Conservation (phyloP, 1,140 invertebrate genomes). For the Drosophila nannoptera region DNA sequence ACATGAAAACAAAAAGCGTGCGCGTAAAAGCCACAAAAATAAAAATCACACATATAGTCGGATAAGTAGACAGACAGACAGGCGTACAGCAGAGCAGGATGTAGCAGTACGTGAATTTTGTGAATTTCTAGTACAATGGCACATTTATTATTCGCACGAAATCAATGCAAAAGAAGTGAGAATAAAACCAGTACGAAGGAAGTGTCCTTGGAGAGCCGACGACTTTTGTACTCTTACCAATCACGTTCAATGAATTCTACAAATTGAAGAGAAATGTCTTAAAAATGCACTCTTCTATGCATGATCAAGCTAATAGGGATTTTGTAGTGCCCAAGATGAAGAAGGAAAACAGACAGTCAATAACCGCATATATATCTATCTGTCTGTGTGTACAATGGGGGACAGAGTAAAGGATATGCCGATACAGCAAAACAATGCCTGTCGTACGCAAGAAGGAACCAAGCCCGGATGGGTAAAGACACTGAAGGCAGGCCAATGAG, state of each 20-base stretch:
- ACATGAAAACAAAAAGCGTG: constrained; percentile 74
- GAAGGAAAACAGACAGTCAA: constrained; percentile 4
- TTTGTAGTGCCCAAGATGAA: constrained; percentile 2
- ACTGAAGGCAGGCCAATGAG: constrained; percentile 55
- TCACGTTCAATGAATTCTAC: neutral
- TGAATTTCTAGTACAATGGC: constrained; percentile 75
- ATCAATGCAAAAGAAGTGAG: constrained; percentile 59
- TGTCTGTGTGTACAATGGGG: constrained; percentile 34
- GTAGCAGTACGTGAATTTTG: constrained; percentile 70
- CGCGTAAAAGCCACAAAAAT: constrained; percentile 76
- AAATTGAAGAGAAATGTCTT: too few species aligned
- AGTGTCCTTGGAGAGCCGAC: neutral
- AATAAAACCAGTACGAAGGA: constrained; percentile 19
- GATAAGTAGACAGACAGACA: constrained; percentile 23
- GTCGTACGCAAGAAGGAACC: constrained; percentile 2
- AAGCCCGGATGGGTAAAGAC: constrained; percentile 47
- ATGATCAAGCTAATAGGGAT: too few species aligned
- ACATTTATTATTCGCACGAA: constrained; percentile 69
- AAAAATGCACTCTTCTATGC: too few species aligned
- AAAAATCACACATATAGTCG: constrained; percentile 63
- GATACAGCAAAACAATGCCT: neutral
- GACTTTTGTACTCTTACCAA: neutral
- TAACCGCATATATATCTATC: constrained; percentile 24
- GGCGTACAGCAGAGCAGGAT: constrained; percentile 57
- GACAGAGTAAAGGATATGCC: constrained; percentile 29